Percentiles rank a stretch among this genome's conserved stretches.
phyloP scores from a whole-genome alignment of 2,113 vertebrate species.

The Ictidomys tridecemlineatus region DNA sequence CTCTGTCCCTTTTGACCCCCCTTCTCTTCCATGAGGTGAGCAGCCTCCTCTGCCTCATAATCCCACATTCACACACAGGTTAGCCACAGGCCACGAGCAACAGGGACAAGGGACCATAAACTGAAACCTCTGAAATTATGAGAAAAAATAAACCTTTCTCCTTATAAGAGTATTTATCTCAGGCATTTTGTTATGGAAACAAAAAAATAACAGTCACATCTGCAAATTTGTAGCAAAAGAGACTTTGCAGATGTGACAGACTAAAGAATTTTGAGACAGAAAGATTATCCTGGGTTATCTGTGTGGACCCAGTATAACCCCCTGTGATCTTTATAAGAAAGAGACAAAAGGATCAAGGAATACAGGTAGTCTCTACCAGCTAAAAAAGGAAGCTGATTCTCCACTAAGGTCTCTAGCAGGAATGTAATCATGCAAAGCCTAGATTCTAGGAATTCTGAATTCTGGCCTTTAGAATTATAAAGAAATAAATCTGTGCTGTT shows the following conservation, averaged over 20 bases:
- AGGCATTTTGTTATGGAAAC: background rate
- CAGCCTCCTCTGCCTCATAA: background rate
- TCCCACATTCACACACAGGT: too few relatives aligned
- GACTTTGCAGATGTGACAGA: background rate
- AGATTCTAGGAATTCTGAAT: background rate
- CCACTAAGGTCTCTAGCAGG: background rate
- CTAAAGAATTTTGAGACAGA: background rate
- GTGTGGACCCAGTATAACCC: background rate
- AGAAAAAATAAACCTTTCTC: background rate
- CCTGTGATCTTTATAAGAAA: background rate
- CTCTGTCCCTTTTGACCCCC: background rate
- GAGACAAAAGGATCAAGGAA: too few relatives aligned
- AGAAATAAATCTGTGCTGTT: background rate
- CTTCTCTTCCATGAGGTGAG: background rate
- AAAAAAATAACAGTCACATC: background rate
- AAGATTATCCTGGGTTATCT: background rate
- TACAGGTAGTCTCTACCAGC: background rate
- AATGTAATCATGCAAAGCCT: fast-evolving
- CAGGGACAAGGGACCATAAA: background rate
- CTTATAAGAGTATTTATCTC: background rate
- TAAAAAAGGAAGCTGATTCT: background rate
- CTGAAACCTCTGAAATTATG: background rate
- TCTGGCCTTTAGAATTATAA: background rate
- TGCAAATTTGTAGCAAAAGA: background rate
- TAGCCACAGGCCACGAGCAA: background rate